Conservation (phyloP, 2,797 vertebrate genomes). For the Coranthus polyacanthus region DNA sequence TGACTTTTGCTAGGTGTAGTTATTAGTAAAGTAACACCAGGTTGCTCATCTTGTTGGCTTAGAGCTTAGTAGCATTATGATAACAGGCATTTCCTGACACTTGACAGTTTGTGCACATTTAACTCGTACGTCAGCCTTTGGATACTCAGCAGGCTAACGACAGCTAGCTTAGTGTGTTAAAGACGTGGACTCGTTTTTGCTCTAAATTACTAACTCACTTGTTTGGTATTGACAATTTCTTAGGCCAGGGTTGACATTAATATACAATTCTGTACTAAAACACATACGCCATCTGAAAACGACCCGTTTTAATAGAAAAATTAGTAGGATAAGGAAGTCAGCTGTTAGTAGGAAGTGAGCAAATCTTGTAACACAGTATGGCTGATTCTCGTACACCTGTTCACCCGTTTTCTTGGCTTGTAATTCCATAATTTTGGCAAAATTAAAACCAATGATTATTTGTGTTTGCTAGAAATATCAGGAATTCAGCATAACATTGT, state of each 20-base stretch:
- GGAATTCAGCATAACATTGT: background rate
- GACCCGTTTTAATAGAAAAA: background rate
- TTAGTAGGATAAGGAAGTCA: conserved; percentile 59
- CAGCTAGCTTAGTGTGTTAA: conserved; percentile 25
- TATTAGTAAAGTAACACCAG: background rate
- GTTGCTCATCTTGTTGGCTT: background rate
- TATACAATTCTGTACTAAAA: background rate
- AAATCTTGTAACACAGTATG: conserved; percentile 24
- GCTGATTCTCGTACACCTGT: conserved; percentile 15
- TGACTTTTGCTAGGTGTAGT: conserved; percentile 23
- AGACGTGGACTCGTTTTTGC: conserved; percentile 46
- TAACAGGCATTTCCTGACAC: background rate
- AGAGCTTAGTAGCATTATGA: background rate
- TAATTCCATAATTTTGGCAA: background rate
- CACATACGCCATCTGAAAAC: rapidly evolving
- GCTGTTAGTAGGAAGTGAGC: conserved; percentile 67
- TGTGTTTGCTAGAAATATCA: background rate
- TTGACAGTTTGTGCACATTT: conserved; percentile 12
- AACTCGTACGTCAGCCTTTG: conserved; percentile 2
- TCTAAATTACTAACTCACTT: conserved; percentile 17
- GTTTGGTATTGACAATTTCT: background rate
- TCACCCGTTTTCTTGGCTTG: background rate
- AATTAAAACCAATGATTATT: too few relatives aligned
- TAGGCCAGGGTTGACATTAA: too few relatives aligned
- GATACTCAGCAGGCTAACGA: conserved; percentile 39